Evolutionary conservation across 2,113 vertebrate genomes (phyloP).

Genomic region (Chionomys nivalis): DNA sequence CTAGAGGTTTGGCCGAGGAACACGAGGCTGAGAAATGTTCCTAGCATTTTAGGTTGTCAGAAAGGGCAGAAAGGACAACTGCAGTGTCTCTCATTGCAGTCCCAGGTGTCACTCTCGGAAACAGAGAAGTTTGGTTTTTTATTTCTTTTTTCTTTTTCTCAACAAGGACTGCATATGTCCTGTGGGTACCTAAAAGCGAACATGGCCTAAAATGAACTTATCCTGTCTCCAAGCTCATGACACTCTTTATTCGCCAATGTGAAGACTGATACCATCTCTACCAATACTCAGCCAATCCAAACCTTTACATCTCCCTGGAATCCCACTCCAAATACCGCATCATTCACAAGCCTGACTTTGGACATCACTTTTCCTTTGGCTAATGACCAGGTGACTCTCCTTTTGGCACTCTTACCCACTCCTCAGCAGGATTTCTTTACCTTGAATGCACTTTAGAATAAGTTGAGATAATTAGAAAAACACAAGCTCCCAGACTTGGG

Average conservation of each 20-base stretch:
- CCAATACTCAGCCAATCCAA: not conserved
- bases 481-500: not conserved
- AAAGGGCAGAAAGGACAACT: conserved; percentile 46
- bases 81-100: not conserved
- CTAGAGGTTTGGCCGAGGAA: conserved; percentile 14
- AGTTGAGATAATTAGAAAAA: conserved; percentile 15
- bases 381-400: not conserved
- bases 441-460: not conserved
- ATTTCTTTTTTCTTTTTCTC: not conserved
- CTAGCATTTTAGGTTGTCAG: conserved; percentile 43
- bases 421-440: conserved; percentile 27
- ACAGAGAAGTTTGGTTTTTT: not conserved
- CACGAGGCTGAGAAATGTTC: conserved; percentile 13
- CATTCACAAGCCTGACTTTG: not conserved
- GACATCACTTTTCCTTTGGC: not conserved
- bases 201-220: not conserved
- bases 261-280: not conserved
- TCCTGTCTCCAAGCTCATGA: not conserved
- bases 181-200: not conserved
- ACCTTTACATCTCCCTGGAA: not conserved
- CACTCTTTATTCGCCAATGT: not conserved
- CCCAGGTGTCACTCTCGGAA: not conserved
- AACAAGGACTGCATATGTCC: conserved; percentile 7
- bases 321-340: not conserved
- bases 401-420: conserved; percentile 1